A percentile compares a stretch with the other conserved stretches of the same genome.
phyloP scores from a whole-genome alignment of 1,140 invertebrate genomes.

The Triops longicaudatus region DNA sequence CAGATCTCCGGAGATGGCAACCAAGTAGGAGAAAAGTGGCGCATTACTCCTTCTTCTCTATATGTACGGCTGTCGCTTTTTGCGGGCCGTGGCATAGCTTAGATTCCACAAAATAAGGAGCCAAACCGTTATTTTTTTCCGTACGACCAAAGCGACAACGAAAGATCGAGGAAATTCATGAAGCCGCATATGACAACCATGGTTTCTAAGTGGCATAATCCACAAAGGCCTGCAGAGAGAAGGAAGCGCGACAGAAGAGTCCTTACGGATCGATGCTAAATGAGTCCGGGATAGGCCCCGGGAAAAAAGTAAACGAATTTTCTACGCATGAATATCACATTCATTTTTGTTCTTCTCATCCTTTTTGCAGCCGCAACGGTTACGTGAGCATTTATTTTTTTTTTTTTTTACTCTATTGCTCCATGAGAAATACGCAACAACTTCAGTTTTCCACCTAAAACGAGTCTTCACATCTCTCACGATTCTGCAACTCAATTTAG shows the following conservation, averaged over 20 bases:
- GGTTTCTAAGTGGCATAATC: neutral
- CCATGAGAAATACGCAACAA: no score
- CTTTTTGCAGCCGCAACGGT: no score
- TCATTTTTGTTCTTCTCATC: neutral
- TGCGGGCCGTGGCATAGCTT: no score
- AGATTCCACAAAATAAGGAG: no score
- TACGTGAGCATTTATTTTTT: no score
- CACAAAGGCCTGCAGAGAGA: neutral
- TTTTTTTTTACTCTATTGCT: no score
- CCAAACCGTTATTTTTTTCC: no score
- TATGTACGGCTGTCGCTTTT: no score
- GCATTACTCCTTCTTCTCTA: neutral
- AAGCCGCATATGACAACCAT: neutral
- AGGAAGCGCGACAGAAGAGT: neutral
- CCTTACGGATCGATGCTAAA: neutral
- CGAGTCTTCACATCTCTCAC: no score
- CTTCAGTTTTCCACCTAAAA: no score
- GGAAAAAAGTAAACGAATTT: neutral
- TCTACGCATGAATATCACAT: neutral
- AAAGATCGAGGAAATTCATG: neutral
- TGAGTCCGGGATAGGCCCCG: neutral
- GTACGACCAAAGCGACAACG: neutral
- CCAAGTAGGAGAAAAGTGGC: constrained; percentile 2
- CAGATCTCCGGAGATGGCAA: neutral
- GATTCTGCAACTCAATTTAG: no score